Conservation (phyloP, 2,797 vertebrate genomes). For the Oreochromis mossambicus region DNA sequence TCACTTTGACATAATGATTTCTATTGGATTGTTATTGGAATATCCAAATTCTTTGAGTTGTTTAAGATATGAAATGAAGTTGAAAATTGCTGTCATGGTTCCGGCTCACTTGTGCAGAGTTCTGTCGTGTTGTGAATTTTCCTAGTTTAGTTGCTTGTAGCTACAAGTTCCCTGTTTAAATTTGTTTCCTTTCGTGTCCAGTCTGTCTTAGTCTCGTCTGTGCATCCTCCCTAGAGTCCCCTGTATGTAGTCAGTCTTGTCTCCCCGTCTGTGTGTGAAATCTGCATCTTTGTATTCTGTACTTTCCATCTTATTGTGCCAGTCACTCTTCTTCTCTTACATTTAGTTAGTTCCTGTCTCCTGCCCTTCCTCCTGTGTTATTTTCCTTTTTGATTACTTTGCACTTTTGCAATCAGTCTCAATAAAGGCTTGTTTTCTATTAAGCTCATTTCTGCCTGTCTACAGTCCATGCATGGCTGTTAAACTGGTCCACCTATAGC, state of each 20-base stretch:
- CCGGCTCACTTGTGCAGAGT: too few species aligned
- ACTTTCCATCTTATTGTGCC: neutral
- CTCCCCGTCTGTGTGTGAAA: neutral
- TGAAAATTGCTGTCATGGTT: neutral
- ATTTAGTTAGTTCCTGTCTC: neutral
- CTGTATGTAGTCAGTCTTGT: neutral
- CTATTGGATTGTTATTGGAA: neutral
- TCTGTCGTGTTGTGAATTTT: neutral
- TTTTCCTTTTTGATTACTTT: neutral
- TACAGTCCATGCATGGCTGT: neutral
- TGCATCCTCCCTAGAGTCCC: neutral
- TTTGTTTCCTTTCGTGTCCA: accelerated
- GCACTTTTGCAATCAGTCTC: neutral
- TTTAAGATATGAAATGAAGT: neutral
- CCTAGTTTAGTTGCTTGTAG: neutral
- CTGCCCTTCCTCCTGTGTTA: neutral
- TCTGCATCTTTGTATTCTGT: neutral
- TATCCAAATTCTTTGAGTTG: neutral
- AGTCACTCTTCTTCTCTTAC: neutral
- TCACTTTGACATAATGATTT: neutral
- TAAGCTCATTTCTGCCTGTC: neutral
- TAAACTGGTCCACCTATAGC: neutral
- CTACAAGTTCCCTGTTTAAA: neutral
- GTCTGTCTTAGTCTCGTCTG: accelerated
- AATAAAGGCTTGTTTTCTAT: neutral